Conservation (phyloP, 2,888 invertebrate genomes). For the Drosophila robusta region DNA sequence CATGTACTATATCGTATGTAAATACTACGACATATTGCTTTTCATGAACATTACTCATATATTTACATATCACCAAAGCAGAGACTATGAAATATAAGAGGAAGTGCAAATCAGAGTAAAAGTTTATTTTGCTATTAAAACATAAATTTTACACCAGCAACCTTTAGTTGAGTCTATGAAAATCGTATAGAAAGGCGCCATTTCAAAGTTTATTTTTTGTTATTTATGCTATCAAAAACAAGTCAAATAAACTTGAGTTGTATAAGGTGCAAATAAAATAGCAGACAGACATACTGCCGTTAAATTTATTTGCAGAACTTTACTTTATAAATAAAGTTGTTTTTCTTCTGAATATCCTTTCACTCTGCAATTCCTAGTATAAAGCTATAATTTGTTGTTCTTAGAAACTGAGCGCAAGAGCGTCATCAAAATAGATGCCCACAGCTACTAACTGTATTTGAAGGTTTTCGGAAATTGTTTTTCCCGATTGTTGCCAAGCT, state of each 20-base stretch:
- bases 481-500: constrained; percentile 14
- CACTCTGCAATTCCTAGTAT: neutral
- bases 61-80: too few relatives aligned
- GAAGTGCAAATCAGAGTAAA: neutral
- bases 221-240: too few relatives aligned
- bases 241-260: too few relatives aligned
- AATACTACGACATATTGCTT: too few relatives aligned
- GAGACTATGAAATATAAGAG: neutral
- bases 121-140: neutral
- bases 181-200: neutral
- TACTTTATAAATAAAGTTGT: neutral
- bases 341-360: neutral
- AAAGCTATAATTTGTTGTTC: neutral
- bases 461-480: neutral
- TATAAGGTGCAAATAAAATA: too few relatives aligned
- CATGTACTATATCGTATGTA: too few relatives aligned
- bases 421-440: neutral
- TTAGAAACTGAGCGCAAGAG: neutral
- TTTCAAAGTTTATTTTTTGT: neutral
- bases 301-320: neutral
- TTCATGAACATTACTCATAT: too few relatives aligned
- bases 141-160: too few relatives aligned
- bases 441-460: neutral
- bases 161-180: too few relatives aligned
- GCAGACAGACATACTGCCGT: neutral